These are phyloP conservation scores for Haemorhous mexicanus DNA, from an alignment of 2,113 vertebrate species.

Conservation along the genomic window DNA sequence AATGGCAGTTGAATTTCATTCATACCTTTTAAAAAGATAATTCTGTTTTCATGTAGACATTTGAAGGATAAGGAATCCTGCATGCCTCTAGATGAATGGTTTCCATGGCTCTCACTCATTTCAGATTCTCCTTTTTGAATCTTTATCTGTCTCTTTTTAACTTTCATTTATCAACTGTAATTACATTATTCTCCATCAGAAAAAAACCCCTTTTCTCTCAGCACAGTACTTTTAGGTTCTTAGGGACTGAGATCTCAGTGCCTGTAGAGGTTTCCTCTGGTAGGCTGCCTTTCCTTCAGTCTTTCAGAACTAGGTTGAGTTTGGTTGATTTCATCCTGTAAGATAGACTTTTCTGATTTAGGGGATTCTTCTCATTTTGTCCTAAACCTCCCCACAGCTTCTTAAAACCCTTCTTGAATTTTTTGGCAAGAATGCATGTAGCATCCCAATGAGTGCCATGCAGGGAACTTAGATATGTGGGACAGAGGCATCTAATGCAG, in stretches of 20 bases:
- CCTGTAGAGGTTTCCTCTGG: neutral
- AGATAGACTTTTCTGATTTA: neutral
- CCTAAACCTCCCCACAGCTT: neutral
- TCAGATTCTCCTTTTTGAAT: neutral
- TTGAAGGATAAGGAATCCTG: neutral
- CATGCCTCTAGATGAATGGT: neutral
- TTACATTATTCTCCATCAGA: neutral
- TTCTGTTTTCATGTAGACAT: neutral
- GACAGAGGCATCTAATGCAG: neutral
- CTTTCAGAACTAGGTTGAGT: neutral
- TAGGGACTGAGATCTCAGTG: neutral
- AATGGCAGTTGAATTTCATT: neutral
- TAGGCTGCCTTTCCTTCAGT: neutral
- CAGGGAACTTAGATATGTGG: neutral
- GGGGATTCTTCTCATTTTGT: neutral
- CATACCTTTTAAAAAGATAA: neutral
- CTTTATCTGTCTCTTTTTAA: neutral
- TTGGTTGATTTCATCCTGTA: neutral
- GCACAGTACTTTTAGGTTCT: neutral
- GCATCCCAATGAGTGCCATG: neutral
- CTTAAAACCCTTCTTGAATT: neutral
- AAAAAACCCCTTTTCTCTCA: neutral
- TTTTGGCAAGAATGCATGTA: neutral
- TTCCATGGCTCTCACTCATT: neutral
- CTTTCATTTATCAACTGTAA: neutral